Conservation (phyloP, 2,113 vertebrate genomes). For the Tapirus terrestris region DNA sequence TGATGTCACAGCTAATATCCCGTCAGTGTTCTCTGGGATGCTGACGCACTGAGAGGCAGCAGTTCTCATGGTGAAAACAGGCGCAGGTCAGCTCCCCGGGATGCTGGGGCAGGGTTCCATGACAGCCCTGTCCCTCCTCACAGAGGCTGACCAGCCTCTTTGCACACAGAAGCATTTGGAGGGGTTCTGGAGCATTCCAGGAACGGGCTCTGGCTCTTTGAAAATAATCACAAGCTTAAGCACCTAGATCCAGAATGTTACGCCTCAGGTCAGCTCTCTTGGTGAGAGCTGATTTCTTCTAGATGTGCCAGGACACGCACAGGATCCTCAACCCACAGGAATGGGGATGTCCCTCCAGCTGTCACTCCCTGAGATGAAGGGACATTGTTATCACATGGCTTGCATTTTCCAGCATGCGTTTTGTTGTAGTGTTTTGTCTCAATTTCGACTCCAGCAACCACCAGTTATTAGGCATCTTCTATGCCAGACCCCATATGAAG, state of each 20-base stretch:
- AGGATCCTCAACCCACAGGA: neutral
- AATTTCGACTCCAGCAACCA: neutral
- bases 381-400: fast-evolving
- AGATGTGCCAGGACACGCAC: fast-evolving
- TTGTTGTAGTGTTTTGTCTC: neutral
- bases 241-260: too few relatives aligned
- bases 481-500: fast-evolving
- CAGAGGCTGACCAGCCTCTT: neutral
- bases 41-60: neutral
- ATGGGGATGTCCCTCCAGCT: fast-evolving
- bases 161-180: neutral
- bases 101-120: too few relatives aligned
- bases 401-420: fast-evolving
- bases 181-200: neutral
- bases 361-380: neutral
- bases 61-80: neutral
- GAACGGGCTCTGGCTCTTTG: neutral
- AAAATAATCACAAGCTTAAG: neutral
- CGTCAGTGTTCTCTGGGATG: neutral
- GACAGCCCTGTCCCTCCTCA: neutral
- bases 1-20: neutral
- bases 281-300: neutral
- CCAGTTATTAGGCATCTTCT: too few relatives aligned
- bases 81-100: neutral
- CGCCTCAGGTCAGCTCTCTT: fast-evolving